A percentile compares a stretch with the other conserved stretches of the same genome.
These are phyloP conservation scores for Drosophila niveifrons DNA, from an alignment of 2,888 invertebrate genomes.

Conservation along the genomic window DNA sequence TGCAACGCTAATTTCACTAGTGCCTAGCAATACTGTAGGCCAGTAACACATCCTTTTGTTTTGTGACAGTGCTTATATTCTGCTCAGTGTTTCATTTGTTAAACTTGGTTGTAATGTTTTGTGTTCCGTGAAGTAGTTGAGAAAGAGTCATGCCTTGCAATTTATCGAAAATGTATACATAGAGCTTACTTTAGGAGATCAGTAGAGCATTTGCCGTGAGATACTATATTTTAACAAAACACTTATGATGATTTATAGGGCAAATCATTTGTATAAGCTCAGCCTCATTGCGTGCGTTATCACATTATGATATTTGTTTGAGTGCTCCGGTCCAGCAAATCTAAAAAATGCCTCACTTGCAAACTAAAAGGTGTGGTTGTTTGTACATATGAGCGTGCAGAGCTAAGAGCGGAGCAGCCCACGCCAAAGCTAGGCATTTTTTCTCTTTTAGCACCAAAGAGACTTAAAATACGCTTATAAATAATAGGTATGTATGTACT, in stretches of 20 bases:
- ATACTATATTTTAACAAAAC: not conserved
- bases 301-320: not conserved
- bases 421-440: conserved; percentile 22
- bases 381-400: conserved; percentile 49
- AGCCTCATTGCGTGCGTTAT: too few relatives aligned
- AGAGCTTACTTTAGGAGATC: not conserved
- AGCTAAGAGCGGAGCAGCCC: conserved; percentile 73
- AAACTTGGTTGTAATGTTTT: not conserved
- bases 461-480: conserved; percentile 39
- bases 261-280: not conserved
- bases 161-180: not conserved
- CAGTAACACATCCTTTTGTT: too few relatives aligned
- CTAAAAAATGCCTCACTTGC: conserved; percentile 30
- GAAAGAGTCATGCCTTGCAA: not conserved
- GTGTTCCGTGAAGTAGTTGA: not conserved
- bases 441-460: conserved; percentile 55
- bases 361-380: conserved; percentile 77
- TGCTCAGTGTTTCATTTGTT: not conserved
- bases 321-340: conserved; percentile 12
- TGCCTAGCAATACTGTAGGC: not conserved
- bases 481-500: conserved; percentile 5
- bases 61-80: not conserved
- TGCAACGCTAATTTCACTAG: not conserved
- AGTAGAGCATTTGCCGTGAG: too few relatives aligned
- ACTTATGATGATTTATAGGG: not conserved